Evolutionary conservation across 2,113 vertebrate species (phyloP).

Genomic region (Zosterops hypoxanthus): DNA sequence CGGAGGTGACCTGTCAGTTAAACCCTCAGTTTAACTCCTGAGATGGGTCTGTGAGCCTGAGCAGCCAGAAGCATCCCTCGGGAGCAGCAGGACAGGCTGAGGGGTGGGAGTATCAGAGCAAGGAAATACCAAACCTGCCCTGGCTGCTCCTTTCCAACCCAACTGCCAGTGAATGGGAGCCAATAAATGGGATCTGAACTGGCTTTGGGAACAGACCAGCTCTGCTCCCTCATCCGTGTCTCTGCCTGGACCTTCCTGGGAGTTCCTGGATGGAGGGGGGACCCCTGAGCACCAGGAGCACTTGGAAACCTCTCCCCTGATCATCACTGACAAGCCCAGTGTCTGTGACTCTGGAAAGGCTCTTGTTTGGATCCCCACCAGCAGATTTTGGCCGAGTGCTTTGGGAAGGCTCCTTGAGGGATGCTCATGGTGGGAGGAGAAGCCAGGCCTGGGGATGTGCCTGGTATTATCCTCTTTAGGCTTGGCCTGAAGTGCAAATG

Average conservation of each 20-base stretch:
- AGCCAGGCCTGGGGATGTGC: neutral
- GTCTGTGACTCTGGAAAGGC: neutral
- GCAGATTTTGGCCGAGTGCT: neutral
- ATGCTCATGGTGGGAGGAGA: neutral
- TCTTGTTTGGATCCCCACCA: neutral
- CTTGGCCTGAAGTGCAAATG: neutral
- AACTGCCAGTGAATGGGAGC: neutral
- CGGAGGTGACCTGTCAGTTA: neutral
- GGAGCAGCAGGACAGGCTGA: neutral
- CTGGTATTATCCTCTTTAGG: neutral
- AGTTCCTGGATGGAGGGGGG: neutral
- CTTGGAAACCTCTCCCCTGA: neutral
- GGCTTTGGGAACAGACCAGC: neutral
- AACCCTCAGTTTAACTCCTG: too few relatives aligned
- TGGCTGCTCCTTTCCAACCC: neutral
- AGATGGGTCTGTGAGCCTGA: neutral
- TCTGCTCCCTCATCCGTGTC: neutral
- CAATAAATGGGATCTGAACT: rapidly evolving
- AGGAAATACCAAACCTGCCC: neutral
- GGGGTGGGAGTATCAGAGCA: neutral
- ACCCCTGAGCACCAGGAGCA: neutral
- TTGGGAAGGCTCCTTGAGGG: neutral
- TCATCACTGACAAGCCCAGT: neutral
- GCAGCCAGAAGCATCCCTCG: neutral
- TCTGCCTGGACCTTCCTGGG: neutral